Evolutionary conservation across 2,797 vertebrate genomes (phyloP).

Genomic region (Eulemur coronatus): DNA sequence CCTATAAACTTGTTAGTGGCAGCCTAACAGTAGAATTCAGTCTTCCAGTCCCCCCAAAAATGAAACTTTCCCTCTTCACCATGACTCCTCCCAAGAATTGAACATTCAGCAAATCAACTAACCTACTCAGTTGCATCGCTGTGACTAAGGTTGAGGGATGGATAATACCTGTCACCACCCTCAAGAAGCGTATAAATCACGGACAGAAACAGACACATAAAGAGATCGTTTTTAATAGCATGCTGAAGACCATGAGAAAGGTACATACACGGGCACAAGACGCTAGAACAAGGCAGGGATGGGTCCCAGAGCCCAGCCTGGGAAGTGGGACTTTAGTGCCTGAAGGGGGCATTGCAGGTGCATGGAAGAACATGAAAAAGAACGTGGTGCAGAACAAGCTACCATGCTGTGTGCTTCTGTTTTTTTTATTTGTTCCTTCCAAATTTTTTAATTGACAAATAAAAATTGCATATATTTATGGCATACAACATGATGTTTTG

Average conservation of each 20-base stretch:
- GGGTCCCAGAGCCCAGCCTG: background rate
- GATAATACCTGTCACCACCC: background rate
- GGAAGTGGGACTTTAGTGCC: background rate
- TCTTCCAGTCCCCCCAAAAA: background rate
- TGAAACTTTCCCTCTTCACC: background rate
- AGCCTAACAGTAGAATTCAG: background rate
- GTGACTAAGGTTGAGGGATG: background rate
- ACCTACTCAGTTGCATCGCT: background rate
- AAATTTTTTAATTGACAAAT: background rate
- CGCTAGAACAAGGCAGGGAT: background rate
- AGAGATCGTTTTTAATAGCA: background rate
- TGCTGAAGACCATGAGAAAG: background rate
- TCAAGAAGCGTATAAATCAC: background rate
- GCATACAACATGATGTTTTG: background rate
- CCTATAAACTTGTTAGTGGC: background rate
- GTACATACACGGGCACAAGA: background rate
- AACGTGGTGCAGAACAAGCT: background rate
- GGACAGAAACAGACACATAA: background rate
- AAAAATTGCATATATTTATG: background rate
- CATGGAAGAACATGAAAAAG: background rate
- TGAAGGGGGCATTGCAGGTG: background rate
- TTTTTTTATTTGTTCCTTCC: background rate
- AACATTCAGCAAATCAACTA: background rate
- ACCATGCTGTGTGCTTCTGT: background rate
- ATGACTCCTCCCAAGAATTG: background rate